A percentile compares a stretch with the other conserved stretches of the same genome.
These are phyloP conservation scores for Crenuchus spilurus DNA, from an alignment of 2,797 vertebrate genomes.

Conservation along the genomic window DNA sequence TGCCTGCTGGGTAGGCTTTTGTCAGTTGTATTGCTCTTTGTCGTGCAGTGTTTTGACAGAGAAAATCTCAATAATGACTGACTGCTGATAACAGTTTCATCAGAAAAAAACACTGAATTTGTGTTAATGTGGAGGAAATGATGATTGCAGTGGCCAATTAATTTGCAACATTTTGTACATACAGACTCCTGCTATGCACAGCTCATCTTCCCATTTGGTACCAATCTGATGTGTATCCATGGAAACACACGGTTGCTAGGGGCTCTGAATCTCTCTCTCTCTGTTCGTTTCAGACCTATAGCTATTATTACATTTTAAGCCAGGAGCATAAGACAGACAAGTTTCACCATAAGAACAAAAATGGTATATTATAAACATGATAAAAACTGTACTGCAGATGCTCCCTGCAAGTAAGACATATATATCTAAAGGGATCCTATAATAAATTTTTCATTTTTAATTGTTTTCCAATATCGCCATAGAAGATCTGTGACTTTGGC, in stretches of 20 bases:
- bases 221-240: constrained; percentile 66
- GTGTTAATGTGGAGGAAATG: neutral
- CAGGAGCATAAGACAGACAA: constrained; percentile 27
- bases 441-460: neutral
- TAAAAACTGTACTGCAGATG: neutral
- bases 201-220: constrained; percentile 49
- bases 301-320: constrained; percentile 39
- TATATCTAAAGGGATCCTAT: too few species aligned
- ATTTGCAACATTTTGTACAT: neutral
- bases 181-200: constrained; percentile 4
- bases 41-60: neutral
- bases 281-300: constrained; percentile 54
- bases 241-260: constrained; percentile 70
- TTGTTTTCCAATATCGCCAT: too few species aligned
- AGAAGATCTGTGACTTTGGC: too few species aligned
- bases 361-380: neutral
- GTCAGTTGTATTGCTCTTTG: neutral
- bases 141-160: neutral
- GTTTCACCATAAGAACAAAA: neutral
- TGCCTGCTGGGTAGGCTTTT: too few species aligned
- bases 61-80: neutral
- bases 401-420: neutral
- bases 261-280: constrained; percentile 50
- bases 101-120: neutral
- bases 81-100: too few species aligned